Base-by-base conservation (phyloP, 2,797 vertebrate species). In the Acanthiza pusilla region DNA sequence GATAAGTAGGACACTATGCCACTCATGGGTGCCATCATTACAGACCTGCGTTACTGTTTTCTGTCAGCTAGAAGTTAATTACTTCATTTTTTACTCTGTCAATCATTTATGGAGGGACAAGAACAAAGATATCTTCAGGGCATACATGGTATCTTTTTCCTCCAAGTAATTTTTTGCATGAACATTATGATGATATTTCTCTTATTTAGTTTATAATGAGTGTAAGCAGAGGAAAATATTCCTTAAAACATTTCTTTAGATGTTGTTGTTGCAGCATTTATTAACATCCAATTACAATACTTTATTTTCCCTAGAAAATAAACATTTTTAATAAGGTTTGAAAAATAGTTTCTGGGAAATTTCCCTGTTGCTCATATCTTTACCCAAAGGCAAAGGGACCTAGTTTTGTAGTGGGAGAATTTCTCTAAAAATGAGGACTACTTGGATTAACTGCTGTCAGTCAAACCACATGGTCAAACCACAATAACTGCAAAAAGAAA, bases 41-140 rank as follows among this genome's bases (percentile, higher is more conserved):
- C 57, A 85, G 70, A 55, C 51, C 53, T 45, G 21, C 55, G 66
- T 74, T 93, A 66, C 81, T 89, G 63, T 79, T 91, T 96, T 84
- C 75, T 86, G 57, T 95, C 91, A 91, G 53, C 85, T 89, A 85
- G 42, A 91, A 93, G 54, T 82, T 95, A 96, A 93, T 94, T 47
- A 78, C 74, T 95, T 96, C 82, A 60, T 91, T 94, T 91, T 91
- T 88, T 67, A 66, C 17, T 19, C 43, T 89, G 78, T 85, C 94
- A 93, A 25, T 89, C 90, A 93, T 67, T 77, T 81, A 53, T 7
- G 26, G 68, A 63, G 34, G 66, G 51, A 74, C 43, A 89, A 89
- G 91, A 91, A 74, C 70, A 92, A 85, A 84, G 58, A 58, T 89
- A 67, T 72, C 80, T 88, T 66, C 22, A 78, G 77, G 93, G 74